phyloP scores from a whole-genome alignment of 2,113 vertebrate genomes.

The Prietella phreatophila region DNA sequence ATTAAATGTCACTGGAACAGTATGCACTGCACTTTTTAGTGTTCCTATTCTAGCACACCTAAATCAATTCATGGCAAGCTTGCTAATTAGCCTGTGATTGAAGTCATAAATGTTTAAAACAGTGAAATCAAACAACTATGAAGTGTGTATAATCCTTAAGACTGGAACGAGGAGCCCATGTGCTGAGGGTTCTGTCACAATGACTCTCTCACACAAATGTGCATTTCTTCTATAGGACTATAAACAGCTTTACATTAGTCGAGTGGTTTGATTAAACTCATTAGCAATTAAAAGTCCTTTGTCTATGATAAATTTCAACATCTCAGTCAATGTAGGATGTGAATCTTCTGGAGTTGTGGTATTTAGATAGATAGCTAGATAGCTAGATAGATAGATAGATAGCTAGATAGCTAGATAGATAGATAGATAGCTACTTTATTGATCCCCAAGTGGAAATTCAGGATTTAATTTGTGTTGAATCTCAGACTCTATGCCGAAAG shows the following conservation, averaged over 20 bases:
- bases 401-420: too few species aligned
- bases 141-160: not conserved
- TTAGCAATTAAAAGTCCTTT: conserved; percentile 50
- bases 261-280: conserved; percentile 39
- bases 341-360: not conserved
- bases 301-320: conserved; percentile 23
- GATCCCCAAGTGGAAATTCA: too few species aligned
- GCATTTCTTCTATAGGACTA: not conserved
- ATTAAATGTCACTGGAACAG: not conserved
- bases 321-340: not conserved
- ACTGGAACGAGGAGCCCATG: not conserved
- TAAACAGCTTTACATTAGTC: conserved; percentile 6
- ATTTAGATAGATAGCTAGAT: too few species aligned
- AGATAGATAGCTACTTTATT: too few species aligned
- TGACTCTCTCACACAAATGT: not conserved
- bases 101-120: not conserved
- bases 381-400: too few species aligned
- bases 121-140: too few species aligned
- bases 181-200: not conserved
- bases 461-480: conserved; percentile 5
- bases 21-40: not conserved
- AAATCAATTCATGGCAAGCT: not conserved
- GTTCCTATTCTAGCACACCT: not conserved
- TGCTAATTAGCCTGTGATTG: not conserved
- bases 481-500: conserved; percentile 16